Base-by-base conservation (phyloP, 2,888 invertebrate species). In the Pachycephus smyrnensis region DNA sequence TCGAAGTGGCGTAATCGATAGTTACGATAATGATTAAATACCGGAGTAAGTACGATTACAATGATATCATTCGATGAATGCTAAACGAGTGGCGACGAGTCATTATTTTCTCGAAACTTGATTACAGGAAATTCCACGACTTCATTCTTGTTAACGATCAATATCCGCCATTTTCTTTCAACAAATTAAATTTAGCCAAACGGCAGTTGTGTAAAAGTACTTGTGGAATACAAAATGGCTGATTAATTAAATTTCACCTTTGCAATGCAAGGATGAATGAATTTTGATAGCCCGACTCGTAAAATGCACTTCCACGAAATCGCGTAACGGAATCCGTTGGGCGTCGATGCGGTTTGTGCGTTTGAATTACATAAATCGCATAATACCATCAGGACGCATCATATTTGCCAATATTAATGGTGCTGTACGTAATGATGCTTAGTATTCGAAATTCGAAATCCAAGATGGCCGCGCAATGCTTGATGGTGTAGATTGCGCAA, bases 381-480 rank as follows among this genome's bases (percentile, higher is more conserved):
- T 77, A 79, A 80, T 68, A 33, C 3, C 36, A 40, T 68, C 31
- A 76, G 73, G 69, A 69, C 33, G 33, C 75, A 12, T 68, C 31
- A 76, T 79, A 80, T 79, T 82, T 81, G 79, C 80, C 68, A 40
- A 82, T 76, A 81, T 80, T 75, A 77, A 80, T 79, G 78, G 71
- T 69, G 76, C 15, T 68, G 75, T 80, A 80, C 83, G 84, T 85
- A 86, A 86, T 80, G 80, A 69, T 80, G 86, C 37, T 88, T 88
- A 83, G 89, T 85, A 89, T 89, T 88, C 87, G 83, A 86, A 86
- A 85, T 87, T 86, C 85, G 86, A 86, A 84, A 77, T 82, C 76
- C 78, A 77, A 85, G 81, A 84, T 76, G 81, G 78, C 75, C 77
- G 75, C 75, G 77, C 68, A 69, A 37, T 71, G 77, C 78, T 73